A percentile compares a stretch with the other conserved stretches of the same genome.
These are phyloP conservation scores for Heliocidaris erythrogramma DNA, from an alignment of 35 echinoderm and acorn worm species.

Conservation along the genomic window DNA sequence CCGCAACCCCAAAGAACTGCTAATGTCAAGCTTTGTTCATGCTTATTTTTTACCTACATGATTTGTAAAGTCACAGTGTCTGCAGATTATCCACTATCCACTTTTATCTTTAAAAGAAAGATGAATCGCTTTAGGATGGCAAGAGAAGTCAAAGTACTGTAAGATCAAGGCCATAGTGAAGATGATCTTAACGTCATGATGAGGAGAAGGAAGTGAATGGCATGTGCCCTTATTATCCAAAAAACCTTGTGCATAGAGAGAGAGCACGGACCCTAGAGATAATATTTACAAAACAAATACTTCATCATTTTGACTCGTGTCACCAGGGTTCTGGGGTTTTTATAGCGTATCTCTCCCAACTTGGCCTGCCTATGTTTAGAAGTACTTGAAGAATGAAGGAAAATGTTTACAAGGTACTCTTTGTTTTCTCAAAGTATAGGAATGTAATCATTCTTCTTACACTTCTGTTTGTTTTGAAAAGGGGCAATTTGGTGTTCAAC, in stretches of 20 bases:
- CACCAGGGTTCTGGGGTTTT: neutral
- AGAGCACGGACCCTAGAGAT: neutral
- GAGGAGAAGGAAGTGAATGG: neutral
- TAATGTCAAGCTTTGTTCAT: no score
- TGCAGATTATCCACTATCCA: neutral
- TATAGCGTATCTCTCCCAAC: neutral
- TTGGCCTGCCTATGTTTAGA: no score
- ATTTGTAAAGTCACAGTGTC: no score
- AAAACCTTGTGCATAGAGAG: neutral
- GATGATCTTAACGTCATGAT: neutral
- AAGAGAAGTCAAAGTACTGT: neutral
- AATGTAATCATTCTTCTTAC: no score
- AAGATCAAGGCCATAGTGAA: neutral
- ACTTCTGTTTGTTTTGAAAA: no score
- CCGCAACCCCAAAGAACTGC: no score
- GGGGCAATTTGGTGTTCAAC: no score
- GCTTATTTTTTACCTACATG: no score
- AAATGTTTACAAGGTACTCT: no score
- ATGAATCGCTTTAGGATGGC: neutral
- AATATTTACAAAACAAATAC: constrained; percentile 19
- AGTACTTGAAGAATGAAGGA: no score
- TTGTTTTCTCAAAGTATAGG: no score
- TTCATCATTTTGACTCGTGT: neutral
- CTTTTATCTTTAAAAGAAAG: neutral
- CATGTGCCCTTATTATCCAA: neutral